These are phyloP conservation scores for Trichonephila inaurata DNA, from an alignment of 1,140 invertebrate genomes.

Conservation along the genomic window DNA sequence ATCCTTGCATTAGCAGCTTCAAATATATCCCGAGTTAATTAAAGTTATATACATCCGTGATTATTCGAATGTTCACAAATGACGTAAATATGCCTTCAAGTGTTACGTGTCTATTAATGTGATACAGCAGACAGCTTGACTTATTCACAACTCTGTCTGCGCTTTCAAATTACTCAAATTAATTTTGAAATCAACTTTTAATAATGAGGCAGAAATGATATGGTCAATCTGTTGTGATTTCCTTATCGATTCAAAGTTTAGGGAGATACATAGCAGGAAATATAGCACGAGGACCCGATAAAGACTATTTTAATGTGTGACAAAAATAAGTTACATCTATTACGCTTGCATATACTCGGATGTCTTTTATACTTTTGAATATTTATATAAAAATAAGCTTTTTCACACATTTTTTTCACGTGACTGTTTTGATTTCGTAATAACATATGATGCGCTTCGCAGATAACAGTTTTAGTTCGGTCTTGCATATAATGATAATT, in stretches of 20 bases:
- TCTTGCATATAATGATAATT: no score
- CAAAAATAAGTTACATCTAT: no score
- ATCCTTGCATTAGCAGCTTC: not conserved
- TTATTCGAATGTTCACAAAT: not conserved
- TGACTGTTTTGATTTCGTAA: no score
- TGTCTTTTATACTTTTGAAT: no score
- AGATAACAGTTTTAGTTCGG: no score
- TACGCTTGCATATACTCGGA: no score
- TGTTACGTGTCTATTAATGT: not conserved
- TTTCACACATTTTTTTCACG: no score
- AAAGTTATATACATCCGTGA: not conserved
- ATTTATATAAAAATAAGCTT: no score
- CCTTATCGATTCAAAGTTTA: not conserved
- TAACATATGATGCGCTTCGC: no score
- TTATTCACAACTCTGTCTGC: not conserved
- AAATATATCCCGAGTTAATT: not conserved
- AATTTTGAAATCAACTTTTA: not conserved
- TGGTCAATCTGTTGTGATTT: not conserved
- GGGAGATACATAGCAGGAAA: not conserved
- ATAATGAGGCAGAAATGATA: not conserved
- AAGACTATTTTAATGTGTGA: no score
- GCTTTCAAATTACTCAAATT: conserved; percentile 1
- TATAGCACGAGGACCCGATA: no score
- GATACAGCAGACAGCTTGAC: not conserved
- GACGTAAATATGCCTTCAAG: conserved; percentile 1